A percentile compares a stretch with the other conserved stretches of the same genome.
These are phyloP conservation scores for Microtus montanus DNA, from an alignment of 2,113 vertebrate genomes.

Conservation along the genomic window DNA sequence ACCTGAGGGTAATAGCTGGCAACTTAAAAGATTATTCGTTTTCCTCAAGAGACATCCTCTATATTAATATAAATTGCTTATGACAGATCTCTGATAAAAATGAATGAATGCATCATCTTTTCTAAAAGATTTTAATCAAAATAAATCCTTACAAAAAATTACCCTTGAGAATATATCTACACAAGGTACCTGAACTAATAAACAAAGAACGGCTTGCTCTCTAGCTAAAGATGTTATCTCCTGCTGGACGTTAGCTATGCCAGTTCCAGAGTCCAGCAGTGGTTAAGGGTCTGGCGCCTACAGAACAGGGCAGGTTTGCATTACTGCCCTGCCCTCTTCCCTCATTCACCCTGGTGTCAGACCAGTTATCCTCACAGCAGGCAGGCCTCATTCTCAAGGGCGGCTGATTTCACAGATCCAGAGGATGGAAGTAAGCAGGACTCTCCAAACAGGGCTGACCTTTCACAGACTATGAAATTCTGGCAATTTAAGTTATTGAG, in stretches of 20 bases:
- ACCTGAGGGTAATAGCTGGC: neutral
- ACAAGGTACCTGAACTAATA: constrained; percentile 20
- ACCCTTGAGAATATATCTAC: constrained; percentile 9
- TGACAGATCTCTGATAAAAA: constrained; percentile 55
- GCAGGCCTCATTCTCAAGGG: neutral
- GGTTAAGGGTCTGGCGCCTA: no score
- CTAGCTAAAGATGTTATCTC: neutral
- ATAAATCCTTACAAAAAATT: constrained; percentile 32
- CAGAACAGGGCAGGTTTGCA: neutral
- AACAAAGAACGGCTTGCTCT: neutral
- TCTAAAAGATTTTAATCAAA: constrained; percentile 60
- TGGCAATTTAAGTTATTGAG: neutral
- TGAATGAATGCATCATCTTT: constrained; percentile 9
- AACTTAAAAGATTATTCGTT: constrained; percentile 27
- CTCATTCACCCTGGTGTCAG: neutral
- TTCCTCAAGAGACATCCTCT: constrained; percentile 34
- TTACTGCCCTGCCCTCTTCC: neutral
- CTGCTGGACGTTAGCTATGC: no score
- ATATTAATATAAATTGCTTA: constrained; percentile 46
- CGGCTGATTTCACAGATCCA: neutral
- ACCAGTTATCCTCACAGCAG: neutral
- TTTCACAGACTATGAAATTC: neutral
- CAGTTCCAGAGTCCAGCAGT: neutral
- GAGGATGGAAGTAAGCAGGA: neutral
- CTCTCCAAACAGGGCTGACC: neutral